phyloP scores from a whole-genome alignment of 2,797 vertebrate species.

The Spinibarbus caldwelli region DNA sequence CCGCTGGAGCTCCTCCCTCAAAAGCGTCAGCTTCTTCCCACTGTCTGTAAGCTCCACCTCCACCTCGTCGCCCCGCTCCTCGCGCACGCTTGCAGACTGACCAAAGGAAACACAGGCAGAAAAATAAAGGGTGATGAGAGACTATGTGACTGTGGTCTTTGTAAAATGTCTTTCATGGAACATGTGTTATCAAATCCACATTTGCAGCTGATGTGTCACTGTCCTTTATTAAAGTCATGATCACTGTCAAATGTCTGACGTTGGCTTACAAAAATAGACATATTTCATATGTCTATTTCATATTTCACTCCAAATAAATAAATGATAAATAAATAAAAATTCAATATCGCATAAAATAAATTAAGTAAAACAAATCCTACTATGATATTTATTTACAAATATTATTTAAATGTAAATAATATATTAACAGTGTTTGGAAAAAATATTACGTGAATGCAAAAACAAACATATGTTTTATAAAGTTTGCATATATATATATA shows the following conservation, averaged over 20 bases:
- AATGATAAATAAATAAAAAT: not conserved
- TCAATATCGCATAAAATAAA: not conserved
- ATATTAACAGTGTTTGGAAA: no score
- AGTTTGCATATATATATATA: no score
- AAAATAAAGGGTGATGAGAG: not conserved
- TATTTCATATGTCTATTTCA: not conserved
- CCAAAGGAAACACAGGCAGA: slow-evolving; percentile 24
- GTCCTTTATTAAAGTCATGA: not conserved
- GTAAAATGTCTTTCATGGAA: not conserved
- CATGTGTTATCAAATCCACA: not conserved
- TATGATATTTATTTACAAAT: not conserved
- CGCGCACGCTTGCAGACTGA: slow-evolving; percentile 85
- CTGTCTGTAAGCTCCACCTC: slow-evolving; percentile 91
- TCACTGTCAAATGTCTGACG: not conserved
- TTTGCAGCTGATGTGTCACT: not conserved
- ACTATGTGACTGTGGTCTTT: not conserved
- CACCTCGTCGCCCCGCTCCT: slow-evolving; percentile 87
- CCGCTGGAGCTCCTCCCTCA: slow-evolving; percentile 89
- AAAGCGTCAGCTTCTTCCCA: slow-evolving; percentile 81
- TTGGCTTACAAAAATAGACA: not conserved
- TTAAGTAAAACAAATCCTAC: not conserved
- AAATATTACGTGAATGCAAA: no score
- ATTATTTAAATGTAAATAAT: no score
- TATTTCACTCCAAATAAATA: not conserved
- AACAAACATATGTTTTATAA: no score